Conservation (phyloP, 2,797 vertebrate species). For the Sebastes hopkinsi region DNA sequence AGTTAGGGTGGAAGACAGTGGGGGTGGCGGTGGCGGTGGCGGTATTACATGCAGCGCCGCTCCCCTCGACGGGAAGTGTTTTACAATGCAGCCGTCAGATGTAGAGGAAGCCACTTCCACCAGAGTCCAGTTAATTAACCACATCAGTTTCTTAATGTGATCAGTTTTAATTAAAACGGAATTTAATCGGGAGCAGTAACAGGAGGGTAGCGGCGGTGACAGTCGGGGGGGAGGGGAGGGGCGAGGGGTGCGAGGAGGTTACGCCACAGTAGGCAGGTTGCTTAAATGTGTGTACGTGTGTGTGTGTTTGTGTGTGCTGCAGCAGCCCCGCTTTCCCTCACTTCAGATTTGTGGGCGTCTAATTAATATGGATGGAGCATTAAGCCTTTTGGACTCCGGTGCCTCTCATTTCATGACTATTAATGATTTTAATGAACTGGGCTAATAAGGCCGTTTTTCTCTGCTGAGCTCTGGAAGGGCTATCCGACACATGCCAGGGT, state of each 20-base stretch:
- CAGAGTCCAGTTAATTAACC: slow-evolving; percentile 98
- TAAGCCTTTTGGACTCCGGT: slow-evolving; percentile 98
- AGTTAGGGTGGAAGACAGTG: neutral
- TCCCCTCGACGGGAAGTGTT: slow-evolving; percentile 78
- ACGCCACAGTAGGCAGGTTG: slow-evolving; percentile 88
- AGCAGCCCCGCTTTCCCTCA: slow-evolving; percentile 75
- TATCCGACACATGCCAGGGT: slow-evolving; percentile 76
- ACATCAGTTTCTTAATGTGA: slow-evolving; percentile 99
- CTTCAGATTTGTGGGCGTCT: slow-evolving; percentile 95
- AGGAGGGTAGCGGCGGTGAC: slow-evolving; percentile 64
- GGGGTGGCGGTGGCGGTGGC: neutral
- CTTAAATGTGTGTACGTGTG: slow-evolving; percentile 68
- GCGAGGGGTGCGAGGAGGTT: slow-evolving; percentile 44
- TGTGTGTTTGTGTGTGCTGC: slow-evolving; percentile 19
- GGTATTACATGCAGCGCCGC: slow-evolving; percentile 63
- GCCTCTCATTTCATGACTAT: slow-evolving; percentile 99
- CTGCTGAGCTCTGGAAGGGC: slow-evolving; percentile 89
- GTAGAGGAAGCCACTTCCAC: slow-evolving; percentile 88
- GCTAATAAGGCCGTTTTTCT: slow-evolving; percentile 98
- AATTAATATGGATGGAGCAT: slow-evolving; percentile 99
- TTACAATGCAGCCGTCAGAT: slow-evolving; percentile 88
- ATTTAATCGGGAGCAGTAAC: slow-evolving; percentile 92
- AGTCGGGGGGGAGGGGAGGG: slow-evolving; percentile 27
- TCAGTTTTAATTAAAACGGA: slow-evolving; percentile 99
- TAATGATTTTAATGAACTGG: slow-evolving; percentile 99